phyloP scores from a whole-genome alignment of 2,888 invertebrate species.

The Spialia ferax region DNA sequence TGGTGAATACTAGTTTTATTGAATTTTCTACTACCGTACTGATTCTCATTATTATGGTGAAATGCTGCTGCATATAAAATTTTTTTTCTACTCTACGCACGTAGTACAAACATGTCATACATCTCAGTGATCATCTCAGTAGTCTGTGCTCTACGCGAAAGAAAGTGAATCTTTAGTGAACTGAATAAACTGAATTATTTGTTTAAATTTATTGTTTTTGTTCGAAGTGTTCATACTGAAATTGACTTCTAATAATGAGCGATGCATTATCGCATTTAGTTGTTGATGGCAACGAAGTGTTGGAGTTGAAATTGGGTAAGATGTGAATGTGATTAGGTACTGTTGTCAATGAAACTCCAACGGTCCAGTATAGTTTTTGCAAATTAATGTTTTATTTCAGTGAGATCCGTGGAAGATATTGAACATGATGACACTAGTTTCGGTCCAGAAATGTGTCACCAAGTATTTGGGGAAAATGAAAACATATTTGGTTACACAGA shows the following conservation, averaged over 20 bases:
- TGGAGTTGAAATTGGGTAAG: slow-evolving; percentile 85
- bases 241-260: slow-evolving; percentile 64
- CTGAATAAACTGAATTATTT: too few relatives aligned
- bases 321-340: neutral
- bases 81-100: too few relatives aligned
- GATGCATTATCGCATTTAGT: slow-evolving; percentile 81
- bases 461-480: slow-evolving; percentile 97
- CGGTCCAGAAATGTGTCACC: slow-evolving; percentile 96
- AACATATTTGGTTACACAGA: slow-evolving; percentile 97
- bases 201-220: neutral
- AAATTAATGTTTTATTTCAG: slow-evolving; percentile 60
- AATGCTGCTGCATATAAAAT: too few relatives aligned
- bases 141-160: too few relatives aligned
- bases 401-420: slow-evolving; percentile 88
- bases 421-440: slow-evolving; percentile 89
- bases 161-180: too few relatives aligned
- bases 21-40: too few relatives aligned
- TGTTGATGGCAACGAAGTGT: slow-evolving; percentile 85
- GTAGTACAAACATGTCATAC: too few relatives aligned
- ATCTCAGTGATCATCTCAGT: too few relatives aligned
- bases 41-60: too few relatives aligned
- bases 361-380: neutral
- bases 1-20: too few relatives aligned
- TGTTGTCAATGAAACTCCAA: neutral
- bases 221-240: too few relatives aligned